phyloP scores from a whole-genome alignment of 2,113 vertebrate genomes.

The Erpornis zantholeuca region DNA sequence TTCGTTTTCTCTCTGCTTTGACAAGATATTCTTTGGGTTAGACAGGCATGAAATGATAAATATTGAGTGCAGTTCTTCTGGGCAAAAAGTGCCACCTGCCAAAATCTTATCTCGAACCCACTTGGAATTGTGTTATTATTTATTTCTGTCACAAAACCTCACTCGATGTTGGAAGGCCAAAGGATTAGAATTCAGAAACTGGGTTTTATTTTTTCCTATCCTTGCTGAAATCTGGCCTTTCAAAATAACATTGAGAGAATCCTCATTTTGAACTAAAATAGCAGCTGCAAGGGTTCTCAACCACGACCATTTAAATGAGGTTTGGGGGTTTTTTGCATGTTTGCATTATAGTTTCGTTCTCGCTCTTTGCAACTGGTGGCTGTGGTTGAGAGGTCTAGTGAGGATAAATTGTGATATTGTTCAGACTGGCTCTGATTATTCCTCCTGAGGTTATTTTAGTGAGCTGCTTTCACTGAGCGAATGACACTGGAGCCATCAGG shows the following conservation, averaged over 20 bases:
- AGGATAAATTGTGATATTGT: background rate
- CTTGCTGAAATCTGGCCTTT: background rate
- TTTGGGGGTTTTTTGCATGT: background rate
- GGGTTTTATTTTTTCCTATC: rapidly evolving
- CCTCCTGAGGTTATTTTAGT: background rate
- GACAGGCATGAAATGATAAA: background rate
- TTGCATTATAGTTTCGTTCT: background rate
- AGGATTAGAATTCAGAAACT: background rate
- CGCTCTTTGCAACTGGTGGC: background rate
- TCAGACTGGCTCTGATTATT: background rate
- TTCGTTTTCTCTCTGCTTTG: background rate
- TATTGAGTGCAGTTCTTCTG: background rate
- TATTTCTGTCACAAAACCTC: background rate
- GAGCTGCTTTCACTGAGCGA: rapidly evolving
- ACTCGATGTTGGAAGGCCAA: rapidly evolving
- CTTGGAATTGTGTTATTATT: background rate
- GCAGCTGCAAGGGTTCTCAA: background rate
- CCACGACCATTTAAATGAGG: background rate
- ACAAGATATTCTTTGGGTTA: background rate
- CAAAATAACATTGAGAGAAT: background rate
- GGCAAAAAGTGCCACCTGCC: background rate
- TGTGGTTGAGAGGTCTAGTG: background rate
- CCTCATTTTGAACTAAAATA: background rate
- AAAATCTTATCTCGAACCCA: background rate
- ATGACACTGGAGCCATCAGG: rapidly evolving